Base-by-base conservation (phyloP, 2,888 invertebrate genomes). In the Callyntrura guangdongensis region DNA sequence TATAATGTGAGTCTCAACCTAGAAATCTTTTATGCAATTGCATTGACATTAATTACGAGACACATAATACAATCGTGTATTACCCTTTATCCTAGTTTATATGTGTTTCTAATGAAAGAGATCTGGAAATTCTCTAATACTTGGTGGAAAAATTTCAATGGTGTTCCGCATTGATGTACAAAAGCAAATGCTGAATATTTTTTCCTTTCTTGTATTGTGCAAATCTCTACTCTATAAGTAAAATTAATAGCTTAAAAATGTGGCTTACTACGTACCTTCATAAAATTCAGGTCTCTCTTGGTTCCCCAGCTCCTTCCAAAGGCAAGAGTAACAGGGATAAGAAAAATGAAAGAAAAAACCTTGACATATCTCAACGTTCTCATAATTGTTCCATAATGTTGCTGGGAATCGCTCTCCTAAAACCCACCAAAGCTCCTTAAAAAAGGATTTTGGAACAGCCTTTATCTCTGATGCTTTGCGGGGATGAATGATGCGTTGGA, bases 221-320 rank as follows among this genome's bases (percentile, higher is more conserved):
- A 36, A 36, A 36, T 74, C 12, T 14, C 12, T 14, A 25, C 36
- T 36, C 6, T 36, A 6, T 36, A 36, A 4, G 36, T 36, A 36
- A 2, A 36, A 36, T 36, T 36, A 11, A 72, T 8, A 79, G 59
- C 0, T 9, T 6, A 69, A 20, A 61, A 53, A 49, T 17, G 36
- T 14, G 64, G 17, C 25, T n/a, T 53, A 22, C 9, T 88, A 36
- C 93, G 94, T 95, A 97, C 97, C 97, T 94, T 97, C 97, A 94
- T 97, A 97, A 95, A 97, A 97, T 94, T 97, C 96, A 11, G 97
- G 97, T 92, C 97, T 96, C 94, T 97, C 97, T 94, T 11, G 95
- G 95, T 81, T 95, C 94, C 93, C 94, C 94, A 74, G 84, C 91
- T 86, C 93, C 93, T 93, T 36, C 36, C 36, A 36, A 36, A 36